Conservation (phyloP, 1,140 invertebrate genomes). For the Camponotus floridanus region DNA sequence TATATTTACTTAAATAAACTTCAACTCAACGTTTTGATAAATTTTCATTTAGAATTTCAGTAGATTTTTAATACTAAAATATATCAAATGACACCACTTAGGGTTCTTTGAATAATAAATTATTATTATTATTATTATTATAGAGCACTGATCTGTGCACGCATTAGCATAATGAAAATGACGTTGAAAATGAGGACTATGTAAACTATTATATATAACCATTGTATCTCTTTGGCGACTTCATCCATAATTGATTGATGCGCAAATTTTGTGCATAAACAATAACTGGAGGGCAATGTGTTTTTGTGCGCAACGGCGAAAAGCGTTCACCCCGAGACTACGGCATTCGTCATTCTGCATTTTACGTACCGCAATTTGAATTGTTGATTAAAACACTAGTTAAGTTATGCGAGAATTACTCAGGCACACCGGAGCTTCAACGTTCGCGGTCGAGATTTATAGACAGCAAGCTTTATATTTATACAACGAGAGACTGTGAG, state of each 20-base stretch:
- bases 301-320: conserved; percentile 45
- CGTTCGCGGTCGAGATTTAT: conserved; percentile 3
- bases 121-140: conserved; percentile 4
- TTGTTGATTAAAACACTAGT: conserved; percentile 73
- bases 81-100: conserved; percentile 26
- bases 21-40: conserved; percentile 7
- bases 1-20: conserved; percentile 4
- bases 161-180: conserved; percentile 40
- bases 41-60: conserved; percentile 42
- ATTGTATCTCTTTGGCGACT: background rate
- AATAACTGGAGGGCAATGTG: conserved; percentile 49
- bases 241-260: conserved; percentile 73
- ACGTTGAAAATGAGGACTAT: background rate
- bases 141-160: conserved; percentile 30
- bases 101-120: conserved; percentile 33
- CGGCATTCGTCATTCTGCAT: conserved; percentile 59
- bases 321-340: conserved; percentile 34
- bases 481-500: conserved; percentile 8
- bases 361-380: conserved; percentile 74
- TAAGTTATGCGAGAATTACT: conserved; percentile 73
- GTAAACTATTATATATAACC: conserved; percentile 13
- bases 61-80: conserved; percentile 34
- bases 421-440: conserved; percentile 29
- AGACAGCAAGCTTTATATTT: conserved; percentile 27
- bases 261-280: conserved; percentile 57